Percentiles rank a stretch among this genome's conserved stretches.
These are phyloP conservation scores for Ceratothoa steindachneri DNA, from an alignment of 2,888 invertebrate species.

Conservation along the genomic window DNA sequence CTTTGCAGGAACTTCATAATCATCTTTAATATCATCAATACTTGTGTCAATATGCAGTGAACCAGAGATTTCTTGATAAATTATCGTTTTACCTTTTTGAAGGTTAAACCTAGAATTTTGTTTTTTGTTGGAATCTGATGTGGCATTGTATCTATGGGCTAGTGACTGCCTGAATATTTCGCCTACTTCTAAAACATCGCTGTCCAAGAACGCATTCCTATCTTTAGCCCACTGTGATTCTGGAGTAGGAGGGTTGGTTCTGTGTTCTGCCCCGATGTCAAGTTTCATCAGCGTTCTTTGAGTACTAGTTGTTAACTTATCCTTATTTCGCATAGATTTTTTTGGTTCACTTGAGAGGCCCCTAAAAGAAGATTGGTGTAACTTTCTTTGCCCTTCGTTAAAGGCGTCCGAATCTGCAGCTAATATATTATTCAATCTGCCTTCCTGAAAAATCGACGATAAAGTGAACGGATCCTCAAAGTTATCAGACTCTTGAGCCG, in stretches of 20 bases:
- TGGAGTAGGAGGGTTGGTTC: not conserved
- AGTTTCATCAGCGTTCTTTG: not conserved
- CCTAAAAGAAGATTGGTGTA: not conserved
- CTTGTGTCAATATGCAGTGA: conserved; percentile 35
- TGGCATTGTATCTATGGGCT: not conserved
- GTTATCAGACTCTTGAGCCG: not conserved
- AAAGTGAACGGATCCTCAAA: conserved; percentile 3
- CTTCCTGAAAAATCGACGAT: not conserved
- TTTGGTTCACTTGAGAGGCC: not conserved
- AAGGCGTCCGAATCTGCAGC: not conserved
- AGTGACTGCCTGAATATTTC: not conserved
- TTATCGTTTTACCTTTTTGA: not conserved
- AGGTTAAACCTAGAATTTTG: not conserved
- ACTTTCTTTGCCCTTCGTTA: not conserved
- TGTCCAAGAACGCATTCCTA: not conserved
- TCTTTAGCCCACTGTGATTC: not conserved
- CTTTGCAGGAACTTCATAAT: not conserved
- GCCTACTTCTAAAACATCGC: not conserved
- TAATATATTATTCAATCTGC: not conserved
- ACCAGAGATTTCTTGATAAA: conserved; percentile 39
- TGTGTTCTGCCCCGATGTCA: not conserved
- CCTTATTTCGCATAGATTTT: not conserved
- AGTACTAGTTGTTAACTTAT: not conserved
- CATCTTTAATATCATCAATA: conserved; percentile 38
- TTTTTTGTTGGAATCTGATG: not conserved